phyloP scores from a whole-genome alignment of 2,888 invertebrate genomes.

The Lasioglossum marginatum region DNA sequence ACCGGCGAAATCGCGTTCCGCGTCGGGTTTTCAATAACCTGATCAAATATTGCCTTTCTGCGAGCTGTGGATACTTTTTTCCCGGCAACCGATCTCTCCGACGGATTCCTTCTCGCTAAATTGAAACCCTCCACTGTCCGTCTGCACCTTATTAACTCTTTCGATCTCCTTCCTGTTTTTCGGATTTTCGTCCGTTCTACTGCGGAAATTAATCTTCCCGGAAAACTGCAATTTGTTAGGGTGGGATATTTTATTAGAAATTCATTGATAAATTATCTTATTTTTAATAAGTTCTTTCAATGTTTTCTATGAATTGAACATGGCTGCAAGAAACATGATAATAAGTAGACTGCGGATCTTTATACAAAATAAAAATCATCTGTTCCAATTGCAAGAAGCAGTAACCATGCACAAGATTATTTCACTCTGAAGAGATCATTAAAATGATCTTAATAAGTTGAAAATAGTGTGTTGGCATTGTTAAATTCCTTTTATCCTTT shows the following conservation, averaged over 20 bases:
- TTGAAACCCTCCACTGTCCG: not conserved
- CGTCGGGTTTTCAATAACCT: not conserved
- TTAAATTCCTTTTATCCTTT: not conserved
- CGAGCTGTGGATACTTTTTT: not conserved
- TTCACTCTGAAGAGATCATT: too few species aligned
- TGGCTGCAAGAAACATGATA: too few species aligned
- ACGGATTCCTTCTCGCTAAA: not conserved
- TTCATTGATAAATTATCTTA: too few species aligned
- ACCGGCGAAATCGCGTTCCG: not conserved
- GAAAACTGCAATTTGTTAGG: not conserved
- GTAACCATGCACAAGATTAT: too few species aligned
- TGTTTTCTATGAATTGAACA: not conserved
- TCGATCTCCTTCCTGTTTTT: not conserved
- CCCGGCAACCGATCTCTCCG: not conserved
- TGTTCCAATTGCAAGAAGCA: too few species aligned
- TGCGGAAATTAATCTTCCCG: not conserved
- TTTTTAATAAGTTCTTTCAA: not conserved
- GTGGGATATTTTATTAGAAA: not conserved
- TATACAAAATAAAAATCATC: too few species aligned
- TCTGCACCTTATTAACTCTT: constrained; percentile 1
- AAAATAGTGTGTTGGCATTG: not conserved
- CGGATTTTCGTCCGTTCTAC: not conserved
- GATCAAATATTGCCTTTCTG: constrained; percentile 6
- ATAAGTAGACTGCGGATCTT: too few species aligned
- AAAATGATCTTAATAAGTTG: not conserved